phyloP scores from a whole-genome alignment of 1,140 invertebrate species.

The Theocolax elegans region DNA sequence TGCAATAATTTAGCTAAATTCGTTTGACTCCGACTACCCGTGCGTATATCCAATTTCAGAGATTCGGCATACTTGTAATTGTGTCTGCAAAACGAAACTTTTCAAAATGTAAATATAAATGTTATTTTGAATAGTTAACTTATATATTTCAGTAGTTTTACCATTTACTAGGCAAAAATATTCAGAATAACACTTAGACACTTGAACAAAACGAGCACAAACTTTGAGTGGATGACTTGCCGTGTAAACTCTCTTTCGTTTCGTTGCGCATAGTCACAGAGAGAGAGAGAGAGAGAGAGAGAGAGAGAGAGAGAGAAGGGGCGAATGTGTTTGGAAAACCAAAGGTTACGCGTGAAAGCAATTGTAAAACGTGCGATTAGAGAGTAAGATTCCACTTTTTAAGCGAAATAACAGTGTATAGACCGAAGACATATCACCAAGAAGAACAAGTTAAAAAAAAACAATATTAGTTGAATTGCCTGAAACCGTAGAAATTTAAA shows the following conservation, averaged over 20 bases:
- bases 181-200: conserved; percentile 18
- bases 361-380: conserved; percentile 52
- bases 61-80: too few relatives aligned
- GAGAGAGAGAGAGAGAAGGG: too few relatives aligned
- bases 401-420: conserved; percentile 63
- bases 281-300: too few relatives aligned
- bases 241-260: too few relatives aligned
- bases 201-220: conserved; percentile 16
- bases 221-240: too few relatives aligned
- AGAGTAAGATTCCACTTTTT: conserved; percentile 58
- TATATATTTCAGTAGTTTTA: conserved; percentile 2
- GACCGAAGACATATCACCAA: conserved; percentile 67
- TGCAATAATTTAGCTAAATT: too few relatives aligned
- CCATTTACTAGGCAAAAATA: conserved; percentile 15
- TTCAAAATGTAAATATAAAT: conserved; percentile 21
- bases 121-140: conserved; percentile 27
- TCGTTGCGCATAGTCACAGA: too few relatives aligned
- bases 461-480: conserved; percentile 66
- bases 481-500: conserved; percentile 64
- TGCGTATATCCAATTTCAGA: too few relatives aligned
- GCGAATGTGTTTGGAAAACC: too few relatives aligned
- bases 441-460: conserved; percentile 37
- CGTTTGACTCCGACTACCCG: too few relatives aligned
- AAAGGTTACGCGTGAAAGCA: background rate
- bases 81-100: too few relatives aligned